These are phyloP conservation scores for Spilosoma lubricipeda DNA, from an alignment of 2,888 invertebrate species.

Conservation along the genomic window DNA sequence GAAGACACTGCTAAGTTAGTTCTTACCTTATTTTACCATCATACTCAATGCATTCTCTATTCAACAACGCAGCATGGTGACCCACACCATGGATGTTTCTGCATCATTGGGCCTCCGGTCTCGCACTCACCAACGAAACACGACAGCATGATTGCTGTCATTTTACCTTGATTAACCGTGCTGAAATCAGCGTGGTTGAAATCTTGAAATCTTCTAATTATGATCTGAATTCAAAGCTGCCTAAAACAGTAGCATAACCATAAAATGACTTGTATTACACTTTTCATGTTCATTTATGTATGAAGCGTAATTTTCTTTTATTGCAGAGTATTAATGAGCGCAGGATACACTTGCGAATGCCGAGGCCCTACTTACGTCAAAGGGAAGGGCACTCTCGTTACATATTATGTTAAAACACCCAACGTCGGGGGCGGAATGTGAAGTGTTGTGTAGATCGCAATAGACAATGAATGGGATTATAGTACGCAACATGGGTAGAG, in stretches of 20 bases:
- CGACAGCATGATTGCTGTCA: no score
- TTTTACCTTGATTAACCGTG: no score
- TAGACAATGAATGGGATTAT: not conserved
- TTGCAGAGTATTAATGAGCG: constrained; percentile 91
- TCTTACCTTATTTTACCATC: no score
- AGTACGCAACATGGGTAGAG: not conserved
- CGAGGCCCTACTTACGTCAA: constrained; percentile 97
- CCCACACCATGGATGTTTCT: no score
- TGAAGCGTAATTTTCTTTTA: not conserved
- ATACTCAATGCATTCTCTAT: no score
- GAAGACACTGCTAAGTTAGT: constrained; percentile 81
- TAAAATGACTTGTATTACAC: not conserved
- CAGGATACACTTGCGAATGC: constrained; percentile 95
- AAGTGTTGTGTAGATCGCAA: constrained; percentile 14
- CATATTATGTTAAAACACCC: constrained; percentile 96
- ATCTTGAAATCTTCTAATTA: not conserved
- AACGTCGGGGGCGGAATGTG: constrained; percentile 73
- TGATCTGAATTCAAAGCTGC: not conserved
- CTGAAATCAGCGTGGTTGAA: no score
- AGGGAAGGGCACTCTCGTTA: constrained; percentile 96
- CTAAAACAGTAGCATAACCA: not conserved
- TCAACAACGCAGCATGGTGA: no score
- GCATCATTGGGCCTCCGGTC: no score
- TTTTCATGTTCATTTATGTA: not conserved
- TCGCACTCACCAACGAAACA: no score